A percentile compares a stretch with the other conserved stretches of the same genome.
Conservation (phyloP, 2,888 invertebrate species). For the Idaea dimidiata region DNA sequence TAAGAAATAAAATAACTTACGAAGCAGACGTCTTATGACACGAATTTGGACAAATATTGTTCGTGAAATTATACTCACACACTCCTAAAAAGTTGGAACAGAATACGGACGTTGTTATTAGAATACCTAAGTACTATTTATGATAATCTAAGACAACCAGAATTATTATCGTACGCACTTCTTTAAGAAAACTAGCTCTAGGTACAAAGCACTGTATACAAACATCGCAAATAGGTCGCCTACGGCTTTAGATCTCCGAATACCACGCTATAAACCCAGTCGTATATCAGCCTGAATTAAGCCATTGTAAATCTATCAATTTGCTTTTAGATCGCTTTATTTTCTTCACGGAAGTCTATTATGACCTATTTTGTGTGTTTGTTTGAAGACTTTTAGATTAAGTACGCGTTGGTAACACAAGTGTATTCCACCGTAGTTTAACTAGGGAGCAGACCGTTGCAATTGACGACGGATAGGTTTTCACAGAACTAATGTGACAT, state of each 20-base stretch:
- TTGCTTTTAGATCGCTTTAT: slow-evolving; percentile 57
- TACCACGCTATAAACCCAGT: slow-evolving; percentile 50
- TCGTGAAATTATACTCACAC: too few relatives aligned
- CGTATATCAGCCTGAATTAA: slow-evolving; percentile 64
- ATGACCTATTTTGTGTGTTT: slow-evolving; percentile 43
- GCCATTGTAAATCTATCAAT: slow-evolving; percentile 63
- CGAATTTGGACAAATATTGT: too few relatives aligned
- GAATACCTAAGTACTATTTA: too few relatives aligned
- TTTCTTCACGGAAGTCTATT: slow-evolving; percentile 55
- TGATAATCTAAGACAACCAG: too few relatives aligned
- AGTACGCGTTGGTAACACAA: neutral
- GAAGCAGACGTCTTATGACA: too few relatives aligned
- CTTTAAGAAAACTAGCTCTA: neutral
- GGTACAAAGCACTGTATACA: slow-evolving; percentile 13
- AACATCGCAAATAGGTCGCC: slow-evolving; percentile 26
- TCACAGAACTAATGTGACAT: too few relatives aligned
- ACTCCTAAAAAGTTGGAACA: too few relatives aligned
- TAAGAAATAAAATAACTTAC: too few relatives aligned
- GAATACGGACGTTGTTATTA: too few relatives aligned
- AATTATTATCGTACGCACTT: slow-evolving; percentile 7
- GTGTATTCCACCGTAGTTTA: neutral
- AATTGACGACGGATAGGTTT: too few relatives aligned
- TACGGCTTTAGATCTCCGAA: slow-evolving; percentile 23
- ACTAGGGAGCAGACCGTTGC: too few relatives aligned
- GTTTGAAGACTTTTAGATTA: neutral